Evolutionary conservation across 2,888 invertebrate species (phyloP).

Genomic region (Calephelis perditalis): DNA sequence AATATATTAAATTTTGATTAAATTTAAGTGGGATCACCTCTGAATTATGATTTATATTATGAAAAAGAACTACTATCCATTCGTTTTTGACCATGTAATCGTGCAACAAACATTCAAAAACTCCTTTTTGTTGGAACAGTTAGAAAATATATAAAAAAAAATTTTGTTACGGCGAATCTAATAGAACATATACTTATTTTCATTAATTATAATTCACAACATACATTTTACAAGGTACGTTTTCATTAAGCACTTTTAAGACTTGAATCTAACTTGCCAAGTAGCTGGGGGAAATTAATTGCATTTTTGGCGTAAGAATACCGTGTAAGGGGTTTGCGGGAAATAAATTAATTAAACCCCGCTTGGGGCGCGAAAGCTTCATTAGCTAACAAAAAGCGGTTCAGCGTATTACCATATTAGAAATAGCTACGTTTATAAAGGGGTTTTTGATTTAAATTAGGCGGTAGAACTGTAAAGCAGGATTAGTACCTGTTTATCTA

Average conservation of each 20-base stretch:
- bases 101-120: no score
- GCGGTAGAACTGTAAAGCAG: no score
- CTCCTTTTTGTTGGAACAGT: no score
- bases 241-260: conserved; percentile 11
- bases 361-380: conserved; percentile 6
- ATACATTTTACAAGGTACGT: conserved; percentile 3
- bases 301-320: conserved; percentile 11
- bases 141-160: no score
- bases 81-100: no score
- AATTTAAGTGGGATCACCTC: no score
- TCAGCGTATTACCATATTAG: conserved; percentile 9
- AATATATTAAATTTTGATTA: no score
- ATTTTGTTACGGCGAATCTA: background rate
- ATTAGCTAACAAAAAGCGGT: conserved; percentile 8
- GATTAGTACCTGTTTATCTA: no score
- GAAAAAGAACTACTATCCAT: no score
- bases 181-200: background rate
- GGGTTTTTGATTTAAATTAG: background rate
- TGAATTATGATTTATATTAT: no score
- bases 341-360: conserved; percentile 11
- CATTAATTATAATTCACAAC: conserved; percentile 4
- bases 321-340: conserved; percentile 12
- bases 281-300: conserved; percentile 5
- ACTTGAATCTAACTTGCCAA: conserved; percentile 9
- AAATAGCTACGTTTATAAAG: background rate